These are phyloP conservation scores for Euwallacea fornicatus DNA, from an alignment of 1,140 invertebrate genomes.

Conservation along the genomic window DNA sequence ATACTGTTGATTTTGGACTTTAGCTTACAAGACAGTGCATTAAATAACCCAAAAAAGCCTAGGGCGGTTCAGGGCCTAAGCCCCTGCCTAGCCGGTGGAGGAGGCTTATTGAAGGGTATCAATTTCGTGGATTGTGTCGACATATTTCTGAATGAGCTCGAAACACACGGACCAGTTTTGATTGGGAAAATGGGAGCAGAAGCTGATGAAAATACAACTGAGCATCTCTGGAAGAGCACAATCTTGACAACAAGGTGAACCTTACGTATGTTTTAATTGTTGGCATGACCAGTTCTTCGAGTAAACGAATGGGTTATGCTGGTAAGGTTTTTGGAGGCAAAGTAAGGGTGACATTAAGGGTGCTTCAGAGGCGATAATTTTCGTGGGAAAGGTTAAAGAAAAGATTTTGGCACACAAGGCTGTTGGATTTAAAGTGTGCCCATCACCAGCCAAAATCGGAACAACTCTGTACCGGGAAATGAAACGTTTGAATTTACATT, in stretches of 20 bases:
- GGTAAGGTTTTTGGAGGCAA: conserved; percentile 57
- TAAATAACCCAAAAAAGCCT: conserved; percentile 91
- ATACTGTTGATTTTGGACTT: conserved; percentile 62
- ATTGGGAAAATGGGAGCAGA: conserved; percentile 95
- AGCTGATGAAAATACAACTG: conserved; percentile 94
- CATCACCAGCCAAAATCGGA: conserved; percentile 95
- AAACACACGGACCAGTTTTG: conserved; percentile 96
- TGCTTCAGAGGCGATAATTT: conserved; percentile 82
- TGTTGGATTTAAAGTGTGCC: conserved; percentile 90
- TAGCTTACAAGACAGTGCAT: conserved; percentile 98
- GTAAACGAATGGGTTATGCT: conserved; percentile 97
- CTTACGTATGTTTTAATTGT: conserved; percentile 98
- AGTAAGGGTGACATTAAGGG: no score
- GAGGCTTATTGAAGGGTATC: conserved; percentile 99
- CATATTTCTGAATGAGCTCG: conserved; percentile 88
- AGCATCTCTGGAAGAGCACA: conserved; percentile 89
- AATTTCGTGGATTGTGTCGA: conserved; percentile 99
- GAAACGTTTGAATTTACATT: conserved; percentile 45
- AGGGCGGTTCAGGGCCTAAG: conserved; percentile 70
- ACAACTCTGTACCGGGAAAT: conserved; percentile 81
- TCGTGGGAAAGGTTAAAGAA: conserved; percentile 93
- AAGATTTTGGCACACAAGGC: conserved; percentile 94
- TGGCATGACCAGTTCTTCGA: conserved; percentile 94
- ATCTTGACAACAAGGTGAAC: conserved; percentile 88
- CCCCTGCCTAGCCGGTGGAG: conserved; percentile 94